Conservation (phyloP, 2,797 vertebrate species). For the Allobates femoralis region DNA sequence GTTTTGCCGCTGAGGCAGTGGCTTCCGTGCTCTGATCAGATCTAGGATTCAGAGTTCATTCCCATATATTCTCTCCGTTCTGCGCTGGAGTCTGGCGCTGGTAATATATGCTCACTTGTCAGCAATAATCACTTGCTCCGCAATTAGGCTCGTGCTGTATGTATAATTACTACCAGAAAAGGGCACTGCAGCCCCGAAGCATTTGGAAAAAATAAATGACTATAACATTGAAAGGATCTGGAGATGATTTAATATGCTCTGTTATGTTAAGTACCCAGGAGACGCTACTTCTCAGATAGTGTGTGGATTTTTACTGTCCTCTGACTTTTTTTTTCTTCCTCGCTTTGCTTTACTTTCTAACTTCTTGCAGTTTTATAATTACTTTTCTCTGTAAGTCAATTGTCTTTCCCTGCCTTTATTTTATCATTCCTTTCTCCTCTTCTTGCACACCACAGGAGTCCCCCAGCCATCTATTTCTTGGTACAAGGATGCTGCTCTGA, state of each 20-base stretch:
- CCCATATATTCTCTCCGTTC: not conserved
- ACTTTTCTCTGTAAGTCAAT: slow-evolving; percentile 22
- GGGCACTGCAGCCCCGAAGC: slow-evolving; percentile 29
- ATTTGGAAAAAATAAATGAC: slow-evolving; percentile 35
- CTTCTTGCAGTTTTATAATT: slow-evolving; percentile 16
- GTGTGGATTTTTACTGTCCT: slow-evolving; percentile 18
- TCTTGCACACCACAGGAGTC: slow-evolving; percentile 78
- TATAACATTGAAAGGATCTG: slow-evolving; percentile 7
- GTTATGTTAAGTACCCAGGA: slow-evolving; percentile 57
- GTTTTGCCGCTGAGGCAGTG: not conserved
- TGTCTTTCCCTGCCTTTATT: slow-evolving; percentile 29
- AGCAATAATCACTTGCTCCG: slow-evolving; percentile 35
- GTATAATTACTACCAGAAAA: slow-evolving; percentile 53
- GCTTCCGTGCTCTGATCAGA: not conserved
- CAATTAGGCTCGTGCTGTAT: slow-evolving; percentile 50
- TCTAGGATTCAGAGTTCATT: not conserved
- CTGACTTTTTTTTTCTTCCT: slow-evolving; percentile 62
- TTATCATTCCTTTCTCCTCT: rapidly evolving
- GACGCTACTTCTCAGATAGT: slow-evolving; percentile 35
- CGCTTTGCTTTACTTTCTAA: not conserved
- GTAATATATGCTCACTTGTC: slow-evolving; percentile 42
- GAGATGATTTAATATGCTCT: slow-evolving; percentile 57
- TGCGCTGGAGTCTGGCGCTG: not conserved
- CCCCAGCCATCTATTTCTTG: slow-evolving; percentile 89
- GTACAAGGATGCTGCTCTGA: slow-evolving; percentile 92